Evolutionary conservation across 2,888 invertebrate species (phyloP).

Genomic region (Cerastis leucographa): DNA sequence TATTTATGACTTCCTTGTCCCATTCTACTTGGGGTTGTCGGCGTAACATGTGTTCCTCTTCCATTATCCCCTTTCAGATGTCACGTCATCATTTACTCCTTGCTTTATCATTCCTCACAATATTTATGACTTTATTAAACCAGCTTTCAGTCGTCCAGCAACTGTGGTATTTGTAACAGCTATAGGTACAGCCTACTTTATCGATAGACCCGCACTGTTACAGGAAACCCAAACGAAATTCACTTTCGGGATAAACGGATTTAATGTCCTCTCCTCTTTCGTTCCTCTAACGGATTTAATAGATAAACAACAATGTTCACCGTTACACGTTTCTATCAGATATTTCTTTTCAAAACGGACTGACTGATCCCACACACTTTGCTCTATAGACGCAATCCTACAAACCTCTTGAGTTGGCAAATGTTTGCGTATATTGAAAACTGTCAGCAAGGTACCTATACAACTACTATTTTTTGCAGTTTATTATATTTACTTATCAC

Average conservation of each 20-base stretch:
- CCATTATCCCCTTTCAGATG: too few species aligned
- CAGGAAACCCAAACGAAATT: not conserved
- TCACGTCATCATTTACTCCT: too few species aligned
- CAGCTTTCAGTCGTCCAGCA: not conserved
- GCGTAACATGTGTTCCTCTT: too few species aligned
- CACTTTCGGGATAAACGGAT: not conserved
- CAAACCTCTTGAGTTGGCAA: constrained; percentile 10
- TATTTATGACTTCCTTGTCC: not conserved
- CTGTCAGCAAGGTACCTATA: not conserved
- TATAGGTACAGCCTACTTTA: not conserved
- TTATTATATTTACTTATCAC: not conserved
- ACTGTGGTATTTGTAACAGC: not conserved
- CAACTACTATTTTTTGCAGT: not conserved
- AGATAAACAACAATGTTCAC: not conserved
- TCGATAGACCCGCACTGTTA: not conserved
- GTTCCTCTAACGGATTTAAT: not conserved
- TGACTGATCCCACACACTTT: constrained; percentile 4
- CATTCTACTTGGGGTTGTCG: too few species aligned
- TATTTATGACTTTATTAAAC: not conserved
- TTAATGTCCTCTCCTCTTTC: not conserved
- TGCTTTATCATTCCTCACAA: too few species aligned
- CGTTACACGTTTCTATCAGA: not conserved
- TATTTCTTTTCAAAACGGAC: not conserved
- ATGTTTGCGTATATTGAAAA: constrained; percentile 8
- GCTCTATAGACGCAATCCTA: not conserved